phyloP scores from a whole-genome alignment of 1,140 invertebrate species.

The Drosophila bocki region DNA sequence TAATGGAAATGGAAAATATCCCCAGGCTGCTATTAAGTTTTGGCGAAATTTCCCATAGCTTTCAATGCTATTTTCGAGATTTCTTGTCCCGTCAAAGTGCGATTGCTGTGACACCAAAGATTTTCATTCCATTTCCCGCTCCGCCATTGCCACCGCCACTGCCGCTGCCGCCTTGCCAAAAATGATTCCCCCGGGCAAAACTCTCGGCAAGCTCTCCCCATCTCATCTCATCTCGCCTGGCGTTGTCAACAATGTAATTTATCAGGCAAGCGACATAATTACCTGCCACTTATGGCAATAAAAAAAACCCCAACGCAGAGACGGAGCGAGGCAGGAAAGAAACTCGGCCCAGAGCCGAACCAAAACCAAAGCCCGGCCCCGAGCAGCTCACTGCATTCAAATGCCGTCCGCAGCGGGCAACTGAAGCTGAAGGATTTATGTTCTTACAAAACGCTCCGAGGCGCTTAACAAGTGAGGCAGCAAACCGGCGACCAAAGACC shows the following conservation, averaged over 20 bases:
- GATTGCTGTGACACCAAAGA: constrained; percentile 34
- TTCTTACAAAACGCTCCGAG: constrained; percentile 80
- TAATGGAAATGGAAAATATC: neutral
- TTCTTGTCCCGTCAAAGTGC: constrained; percentile 22
- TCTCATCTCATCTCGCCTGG: constrained; percentile 46
- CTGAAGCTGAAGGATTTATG: constrained; percentile 83
- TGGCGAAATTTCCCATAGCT: constrained; percentile 21
- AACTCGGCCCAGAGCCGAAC: constrained; percentile 14
- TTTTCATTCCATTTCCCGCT: constrained; percentile 42
- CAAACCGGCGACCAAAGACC: constrained; percentile 23
- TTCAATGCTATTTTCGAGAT: neutral
- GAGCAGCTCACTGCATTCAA: constrained; percentile 61
- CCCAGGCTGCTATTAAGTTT: constrained; percentile 1
- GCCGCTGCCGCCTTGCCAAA: constrained; percentile 35
- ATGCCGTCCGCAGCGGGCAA: constrained; percentile 52
- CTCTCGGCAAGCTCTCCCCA: constrained; percentile 31
- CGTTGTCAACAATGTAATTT: constrained; percentile 84
- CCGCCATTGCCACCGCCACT: constrained; percentile 1
- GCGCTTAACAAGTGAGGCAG: constrained; percentile 78
- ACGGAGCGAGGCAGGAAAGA: constrained; percentile 28
- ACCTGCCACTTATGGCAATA: constrained; percentile 84
- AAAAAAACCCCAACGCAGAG: constrained; percentile 41
- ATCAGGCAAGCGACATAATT: constrained; percentile 84
- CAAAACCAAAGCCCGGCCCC: constrained; percentile 12
- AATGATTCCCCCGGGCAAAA: constrained; percentile 51